Evolutionary conservation across 2,113 vertebrate genomes (phyloP), one percentile per base, ranked within the genome.

Genomic region (Prunella himalayana): DNA sequence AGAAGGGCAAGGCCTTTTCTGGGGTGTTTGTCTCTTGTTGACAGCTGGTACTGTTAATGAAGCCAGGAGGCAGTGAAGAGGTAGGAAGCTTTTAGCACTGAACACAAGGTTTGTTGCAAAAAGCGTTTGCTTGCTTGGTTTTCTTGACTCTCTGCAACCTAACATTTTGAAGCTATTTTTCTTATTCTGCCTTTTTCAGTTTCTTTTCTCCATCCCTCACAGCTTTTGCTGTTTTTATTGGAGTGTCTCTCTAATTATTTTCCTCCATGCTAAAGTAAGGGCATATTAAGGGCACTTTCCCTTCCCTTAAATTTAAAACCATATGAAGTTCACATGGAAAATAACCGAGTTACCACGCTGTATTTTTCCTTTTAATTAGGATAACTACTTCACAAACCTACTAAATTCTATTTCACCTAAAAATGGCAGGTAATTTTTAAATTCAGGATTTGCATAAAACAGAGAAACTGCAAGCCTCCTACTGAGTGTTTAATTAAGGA

Each of bases 331-430:
- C 63, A 70, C 24, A 70, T 13, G 21, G 50, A 91, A 95, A n/a
- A 54, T 35, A 49, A 39, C 24, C 4, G 2, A 56, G 31, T 19
- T 57, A 59, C 35, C 18, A 50, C 0, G 0, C 15, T 54, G 15
- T 60, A 41, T 22, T 92, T 76, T 86, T 59, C 23, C 49, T 81
- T 94, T 57, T 61, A 56, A 72, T 57, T 90, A 66, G 57, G 27
- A 33, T 45, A 75, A n/a, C 13, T 76, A 27, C 15, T 84, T 91
- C 31, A 68, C 41, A 82, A 92, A 81, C 10, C 17, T 56, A 78
- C 42, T 61, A 41, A 63, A 73, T 96, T 47, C 24, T 71, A 53
- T 16, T 82, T 69, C 28, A 66, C 57, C 71, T 64, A 79, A 85
- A 90, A 91, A 68, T 37, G 15, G 10, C 37, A 90, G 10, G n/a